Evolutionary conservation across 2,113 vertebrate genomes (phyloP).

Genomic region (Cephalopterus ornatus): DNA sequence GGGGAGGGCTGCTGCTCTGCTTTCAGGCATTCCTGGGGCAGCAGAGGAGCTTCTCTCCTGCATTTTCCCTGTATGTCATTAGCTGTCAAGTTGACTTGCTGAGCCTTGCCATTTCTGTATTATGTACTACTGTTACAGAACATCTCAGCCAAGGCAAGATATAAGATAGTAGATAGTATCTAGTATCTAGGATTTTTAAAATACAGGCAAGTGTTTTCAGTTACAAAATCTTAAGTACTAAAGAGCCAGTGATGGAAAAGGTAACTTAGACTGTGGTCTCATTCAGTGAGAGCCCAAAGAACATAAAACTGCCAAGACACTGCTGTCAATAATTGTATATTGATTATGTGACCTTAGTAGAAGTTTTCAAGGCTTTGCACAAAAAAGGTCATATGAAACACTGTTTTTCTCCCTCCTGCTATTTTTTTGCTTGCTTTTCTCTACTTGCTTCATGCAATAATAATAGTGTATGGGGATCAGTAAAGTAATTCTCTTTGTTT

Average conservation of each 20-base stretch:
- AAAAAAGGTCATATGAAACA: not conserved
- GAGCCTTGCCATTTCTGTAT: not conserved
- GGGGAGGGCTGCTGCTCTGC: not conserved
- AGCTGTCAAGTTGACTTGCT: not conserved
- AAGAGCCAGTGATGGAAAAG: not conserved
- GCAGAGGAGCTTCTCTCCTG: not conserved
- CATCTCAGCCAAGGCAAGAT: not conserved
- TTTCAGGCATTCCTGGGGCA: not conserved
- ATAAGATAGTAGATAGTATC: not conserved
- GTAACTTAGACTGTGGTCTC: not conserved
- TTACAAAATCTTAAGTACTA: not conserved
- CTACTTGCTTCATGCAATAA: not conserved
- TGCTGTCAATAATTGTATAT: not conserved
- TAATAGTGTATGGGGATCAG: not conserved
- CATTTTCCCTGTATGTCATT: not conserved
- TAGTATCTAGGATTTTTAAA: not conserved
- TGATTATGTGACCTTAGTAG: not conserved
- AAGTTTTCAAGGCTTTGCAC: not conserved
- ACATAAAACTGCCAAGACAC: not conserved
- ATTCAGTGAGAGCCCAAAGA: not conserved
- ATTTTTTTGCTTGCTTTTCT: not conserved
- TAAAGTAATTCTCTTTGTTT: slow-evolving; percentile 19
- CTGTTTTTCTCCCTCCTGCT: not conserved
- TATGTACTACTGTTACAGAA: not conserved
- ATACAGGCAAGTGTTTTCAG: not conserved